phyloP scores from a whole-genome alignment of 2,113 vertebrate species.

The Rutilus rutilus region DNA sequence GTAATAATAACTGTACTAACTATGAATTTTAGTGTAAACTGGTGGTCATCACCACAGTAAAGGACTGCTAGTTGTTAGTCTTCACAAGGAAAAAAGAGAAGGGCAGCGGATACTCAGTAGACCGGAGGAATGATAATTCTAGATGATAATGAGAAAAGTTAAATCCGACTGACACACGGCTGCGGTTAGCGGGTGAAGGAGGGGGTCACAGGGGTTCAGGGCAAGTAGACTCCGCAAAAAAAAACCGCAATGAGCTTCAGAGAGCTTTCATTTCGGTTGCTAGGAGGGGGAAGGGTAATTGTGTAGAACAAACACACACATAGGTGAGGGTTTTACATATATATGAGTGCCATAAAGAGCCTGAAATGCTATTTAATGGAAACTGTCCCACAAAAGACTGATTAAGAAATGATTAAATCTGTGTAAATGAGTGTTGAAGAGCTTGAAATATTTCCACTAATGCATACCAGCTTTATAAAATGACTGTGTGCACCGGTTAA shows the following conservation, averaged over 20 bases:
- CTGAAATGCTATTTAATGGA: neutral
- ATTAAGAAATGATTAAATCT: slow-evolving; percentile 48
- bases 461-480: slow-evolving; percentile 19
- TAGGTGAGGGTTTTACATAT: slow-evolving; percentile 7
- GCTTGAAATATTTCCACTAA: slow-evolving; percentile 30
- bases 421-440: slow-evolving; percentile 45
- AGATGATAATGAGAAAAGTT: slow-evolving; percentile 12
- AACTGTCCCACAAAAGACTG: neutral
- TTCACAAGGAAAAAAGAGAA: neutral
- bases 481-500: slow-evolving; percentile 13
- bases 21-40: neutral
- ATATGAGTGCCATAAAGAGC: neutral
- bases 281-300: slow-evolving; percentile 28
- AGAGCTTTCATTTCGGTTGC: slow-evolving; percentile 23
- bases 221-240: slow-evolving; percentile 2
- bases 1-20: neutral
- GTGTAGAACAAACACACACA: slow-evolving; percentile 26
- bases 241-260: slow-evolving; percentile 29
- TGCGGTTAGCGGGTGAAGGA: slow-evolving; percentile 5
- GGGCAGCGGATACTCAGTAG: neutral
- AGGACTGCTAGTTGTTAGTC: neutral
- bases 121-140: slow-evolving; percentile 2
- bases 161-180: slow-evolving; percentile 7
- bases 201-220: slow-evolving; percentile 1
- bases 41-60: neutral